Evolutionary conservation across 2,888 invertebrate genomes (phyloP).

Genomic region (Lathronympha strigana): DNA sequence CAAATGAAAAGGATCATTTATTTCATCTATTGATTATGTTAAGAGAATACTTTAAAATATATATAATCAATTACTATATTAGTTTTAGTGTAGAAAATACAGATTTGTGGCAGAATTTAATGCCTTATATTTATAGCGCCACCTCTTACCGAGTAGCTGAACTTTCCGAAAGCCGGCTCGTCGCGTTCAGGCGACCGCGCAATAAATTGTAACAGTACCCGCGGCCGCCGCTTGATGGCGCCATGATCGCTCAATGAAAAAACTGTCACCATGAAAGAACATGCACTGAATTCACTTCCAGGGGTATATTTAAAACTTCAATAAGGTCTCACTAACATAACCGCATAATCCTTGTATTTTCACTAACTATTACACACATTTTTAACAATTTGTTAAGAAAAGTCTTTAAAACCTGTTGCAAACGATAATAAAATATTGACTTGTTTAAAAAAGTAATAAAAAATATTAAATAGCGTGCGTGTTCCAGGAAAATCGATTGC

Average conservation of each 20-base stretch:
- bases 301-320: conserved; percentile 31
- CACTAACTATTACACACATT: conserved; percentile 28
- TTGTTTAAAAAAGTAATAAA: neutral
- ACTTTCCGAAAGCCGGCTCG: conserved; percentile 56
- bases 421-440: neutral
- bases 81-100: no score
- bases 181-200: conserved; percentile 61
- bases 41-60: no score
- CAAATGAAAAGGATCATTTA: no score
- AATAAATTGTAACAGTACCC: conserved; percentile 75
- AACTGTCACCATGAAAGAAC: conserved; percentile 87
- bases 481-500: conserved; percentile 61
- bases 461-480: conserved; percentile 56
- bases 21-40: no score
- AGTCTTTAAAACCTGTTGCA: neutral
- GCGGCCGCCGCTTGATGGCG: conserved; percentile 84
- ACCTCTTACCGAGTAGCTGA: conserved; percentile 80
- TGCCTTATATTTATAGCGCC: conserved; percentile 58
- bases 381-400: conserved; percentile 14
- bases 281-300: conserved; percentile 61
- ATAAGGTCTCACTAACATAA: conserved; percentile 20
- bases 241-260: conserved; percentile 85
- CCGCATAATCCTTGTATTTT: conserved; percentile 24
- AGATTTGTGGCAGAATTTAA: neutral
- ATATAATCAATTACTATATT: no score